These are phyloP conservation scores for Cavia porcellus DNA, from an alignment of 2,113 vertebrate genomes.

Conservation along the genomic window DNA sequence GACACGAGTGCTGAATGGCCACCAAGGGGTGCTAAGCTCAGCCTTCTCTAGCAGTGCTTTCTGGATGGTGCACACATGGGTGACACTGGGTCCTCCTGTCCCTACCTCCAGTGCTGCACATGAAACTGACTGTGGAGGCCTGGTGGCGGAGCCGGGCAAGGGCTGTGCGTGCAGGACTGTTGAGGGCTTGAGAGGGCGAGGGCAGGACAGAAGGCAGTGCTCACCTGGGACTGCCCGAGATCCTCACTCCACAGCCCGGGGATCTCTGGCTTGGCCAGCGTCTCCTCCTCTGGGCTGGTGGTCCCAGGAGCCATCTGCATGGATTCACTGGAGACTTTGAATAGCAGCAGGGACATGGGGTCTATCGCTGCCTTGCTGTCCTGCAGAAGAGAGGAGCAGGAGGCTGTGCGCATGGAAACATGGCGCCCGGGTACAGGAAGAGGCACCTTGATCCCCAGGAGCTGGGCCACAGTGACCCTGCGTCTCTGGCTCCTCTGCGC, in stretches of 20 bases:
- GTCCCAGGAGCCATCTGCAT: fast-evolving
- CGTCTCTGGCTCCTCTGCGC: background rate
- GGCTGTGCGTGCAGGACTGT: fast-evolving
- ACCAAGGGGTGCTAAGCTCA: background rate
- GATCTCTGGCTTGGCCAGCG: constrained; percentile 91
- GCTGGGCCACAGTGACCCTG: fast-evolving
- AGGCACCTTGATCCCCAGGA: background rate
- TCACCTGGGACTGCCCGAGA: constrained; percentile 80
- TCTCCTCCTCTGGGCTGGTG: background rate
- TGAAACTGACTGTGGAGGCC: background rate
- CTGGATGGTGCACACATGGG: background rate
- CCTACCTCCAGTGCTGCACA: background rate
- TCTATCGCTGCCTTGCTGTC: fast-evolving
- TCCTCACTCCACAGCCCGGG: constrained; percentile 90
- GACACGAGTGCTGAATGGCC: background rate
- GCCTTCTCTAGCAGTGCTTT: background rate
- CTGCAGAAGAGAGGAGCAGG: background rate
- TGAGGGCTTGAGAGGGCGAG: background rate
- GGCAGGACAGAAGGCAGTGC: background rate
- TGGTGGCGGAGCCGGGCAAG: fast-evolving
- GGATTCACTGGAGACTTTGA: constrained; percentile 50
- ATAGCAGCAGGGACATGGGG: fast-evolving
- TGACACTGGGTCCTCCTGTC: background rate
- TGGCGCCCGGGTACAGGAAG: fast-evolving
- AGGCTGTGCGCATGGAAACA: fast-evolving